Base-by-base conservation (phyloP, 1,140 invertebrate genomes). In the Diploscapter pachys region DNA sequence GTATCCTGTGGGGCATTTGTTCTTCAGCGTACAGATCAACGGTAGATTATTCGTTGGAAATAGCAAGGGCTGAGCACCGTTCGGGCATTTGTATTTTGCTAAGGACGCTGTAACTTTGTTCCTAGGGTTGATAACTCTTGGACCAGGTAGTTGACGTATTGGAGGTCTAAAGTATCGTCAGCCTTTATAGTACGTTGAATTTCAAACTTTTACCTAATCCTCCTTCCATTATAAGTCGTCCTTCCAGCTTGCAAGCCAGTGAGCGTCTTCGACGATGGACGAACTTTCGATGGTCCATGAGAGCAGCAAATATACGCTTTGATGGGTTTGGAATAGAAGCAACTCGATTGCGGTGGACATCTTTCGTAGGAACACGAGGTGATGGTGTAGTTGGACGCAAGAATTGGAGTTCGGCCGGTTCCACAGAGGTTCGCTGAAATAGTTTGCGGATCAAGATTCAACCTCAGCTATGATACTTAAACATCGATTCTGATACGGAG, bases 251-350 rank as follows among this genome's bases (percentile, higher is more conserved):
- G 31, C 31, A 31, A 31, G 31, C 68, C 54, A 49, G n/a, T 50
- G n/a, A 63, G 13, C 0, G 61, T 62, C 3, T 53, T 63, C 2
- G 66, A 55, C 52, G 13, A 11, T 5, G 51, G 9, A 2, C 52
- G 66, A 6, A 68, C 52, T 9, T 48, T 64, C 61, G 13, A 8
- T 11, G 64, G 9, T 6, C 59, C 75, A 65, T 48, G 48, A 4
- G 73, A 61, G 63, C 81, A 82, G 63, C 81, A 82, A 68, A 82
- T 76, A 55, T 82, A 82, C 48, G 77, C 72, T 31, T 68, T 76
- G 5, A 82, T 67, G 50, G 71, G 70, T 56, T 77, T 77, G 5
- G 80, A 82, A 57, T 78, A 82, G 52, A 31, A 56, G 64, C 82
- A 82, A 31, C n/a, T 5, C 48, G 67, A 31, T 31, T 73, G 51